Evolutionary conservation across 2,113 vertebrate species (phyloP).

Genomic region (Eulemur rufifrons): DNA sequence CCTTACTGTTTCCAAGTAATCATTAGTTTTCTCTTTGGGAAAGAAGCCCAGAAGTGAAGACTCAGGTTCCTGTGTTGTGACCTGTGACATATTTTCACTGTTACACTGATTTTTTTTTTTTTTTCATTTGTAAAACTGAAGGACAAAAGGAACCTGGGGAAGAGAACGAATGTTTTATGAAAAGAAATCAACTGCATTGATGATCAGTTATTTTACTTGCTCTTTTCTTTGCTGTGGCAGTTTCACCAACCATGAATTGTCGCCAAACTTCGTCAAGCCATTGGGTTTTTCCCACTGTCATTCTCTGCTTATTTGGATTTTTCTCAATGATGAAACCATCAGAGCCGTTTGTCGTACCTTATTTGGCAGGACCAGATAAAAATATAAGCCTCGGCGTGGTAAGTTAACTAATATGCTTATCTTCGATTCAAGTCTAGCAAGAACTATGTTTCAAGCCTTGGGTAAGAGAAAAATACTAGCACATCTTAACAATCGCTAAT

Average conservation of each 20-base stretch:
- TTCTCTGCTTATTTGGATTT: slow-evolving; percentile 91
- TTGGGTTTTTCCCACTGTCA: slow-evolving; percentile 86
- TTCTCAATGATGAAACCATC: slow-evolving; percentile 89
- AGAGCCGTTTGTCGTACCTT: slow-evolving; percentile 90
- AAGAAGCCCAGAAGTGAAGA: background rate
- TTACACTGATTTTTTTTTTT: background rate
- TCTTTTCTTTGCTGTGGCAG: background rate
- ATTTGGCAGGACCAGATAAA: slow-evolving; percentile 88
- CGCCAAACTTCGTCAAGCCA: slow-evolving; percentile 57
- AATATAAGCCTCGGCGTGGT: slow-evolving; percentile 89
- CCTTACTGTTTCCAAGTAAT: background rate
- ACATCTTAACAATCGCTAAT: background rate
- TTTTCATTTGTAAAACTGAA: background rate
- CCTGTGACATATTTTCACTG: background rate
- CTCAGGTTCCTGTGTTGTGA: background rate
- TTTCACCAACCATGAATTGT: slow-evolving; percentile 76
- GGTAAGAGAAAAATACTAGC: background rate
- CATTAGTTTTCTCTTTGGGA: background rate
- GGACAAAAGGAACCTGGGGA: background rate
- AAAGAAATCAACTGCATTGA: background rate
- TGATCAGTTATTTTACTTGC: background rate
- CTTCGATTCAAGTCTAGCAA: background rate
- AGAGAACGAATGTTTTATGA: background rate
- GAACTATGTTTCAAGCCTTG: background rate
- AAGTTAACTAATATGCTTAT: slow-evolving; percentile 10